Base-by-base conservation (phyloP, 2,888 invertebrate species). In the Nudaria mundana region DNA sequence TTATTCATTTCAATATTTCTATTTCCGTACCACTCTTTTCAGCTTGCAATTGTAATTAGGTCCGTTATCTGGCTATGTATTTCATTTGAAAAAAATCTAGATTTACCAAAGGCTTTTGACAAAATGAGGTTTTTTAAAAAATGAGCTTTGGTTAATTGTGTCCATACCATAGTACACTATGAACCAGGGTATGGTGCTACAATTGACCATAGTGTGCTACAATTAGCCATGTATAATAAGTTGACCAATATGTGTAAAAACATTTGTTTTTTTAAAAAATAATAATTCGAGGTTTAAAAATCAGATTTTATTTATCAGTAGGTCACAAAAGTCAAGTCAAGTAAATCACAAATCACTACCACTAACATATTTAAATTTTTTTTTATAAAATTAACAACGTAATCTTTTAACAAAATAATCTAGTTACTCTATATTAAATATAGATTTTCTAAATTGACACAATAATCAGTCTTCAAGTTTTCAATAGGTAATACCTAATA, bases 81-180 rank as follows among this genome's bases (percentile, higher is more conserved):
- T n/a, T n/a, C n/a, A n/a, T n/a, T n/a, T n/a, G n/a, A n/a, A n/a
- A n/a, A n/a, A n/a, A n/a, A n/a, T n/a, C n/a, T n/a, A n/a, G n/a
- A n/a, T n/a, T n/a, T 23, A 23, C 1, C n/a, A 23, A 23, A 23
- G 23, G 23, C 23, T 23, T 23, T 23, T 23, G 26, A 12, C 12
- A 13, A 26, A 28, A 14, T 14, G 12, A 13, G 15, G 5, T 23
- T 32, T 22, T 11, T 8, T n/a, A 14, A 32, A 32, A 32, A 23
- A 23, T 8, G 34, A 14, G 34, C 5, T 11, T 35, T 35, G 34
- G 34, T 18, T 35, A 35, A 35, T 22, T 37, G 37, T 37, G 37
- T 37, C 30, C 37, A 37, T 22, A 37, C 13, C n/a, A 23, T 30
- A 7, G 30, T 36, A 36, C 29, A 29, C 36, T 12, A 12, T 36